Percentiles rank a stretch among this genome's conserved stretches.
These are phyloP conservation scores for Hyperoplus immaculatus DNA, from an alignment of 2,797 vertebrate genomes.

Conservation along the genomic window DNA sequence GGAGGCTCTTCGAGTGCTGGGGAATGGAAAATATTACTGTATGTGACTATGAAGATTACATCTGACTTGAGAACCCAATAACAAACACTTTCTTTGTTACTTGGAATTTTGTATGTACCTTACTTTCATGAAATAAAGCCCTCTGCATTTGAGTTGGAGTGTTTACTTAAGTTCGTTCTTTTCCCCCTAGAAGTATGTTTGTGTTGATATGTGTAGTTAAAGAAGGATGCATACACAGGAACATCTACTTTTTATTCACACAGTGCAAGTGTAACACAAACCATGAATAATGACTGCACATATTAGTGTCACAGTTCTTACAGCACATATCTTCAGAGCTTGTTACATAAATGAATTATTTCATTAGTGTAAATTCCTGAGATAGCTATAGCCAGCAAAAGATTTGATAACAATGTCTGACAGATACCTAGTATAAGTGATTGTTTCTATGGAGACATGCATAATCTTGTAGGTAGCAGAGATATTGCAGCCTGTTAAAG, in stretches of 20 bases:
- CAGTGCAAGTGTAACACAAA: slow-evolving; percentile 1
- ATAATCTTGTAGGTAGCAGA: background rate
- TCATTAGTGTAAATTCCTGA: slow-evolving; percentile 9
- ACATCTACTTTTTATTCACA: slow-evolving; percentile 18
- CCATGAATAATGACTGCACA: background rate
- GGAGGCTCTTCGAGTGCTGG: slow-evolving; percentile 42
- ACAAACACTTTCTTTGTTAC: slow-evolving; percentile 80
- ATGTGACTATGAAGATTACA: slow-evolving; percentile 51
- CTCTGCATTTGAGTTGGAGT: slow-evolving; percentile 80
- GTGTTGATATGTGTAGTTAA: slow-evolving; percentile 30
- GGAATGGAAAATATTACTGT: slow-evolving; percentile 31
- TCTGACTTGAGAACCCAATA: slow-evolving; percentile 68
- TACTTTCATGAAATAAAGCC: slow-evolving; percentile 83
- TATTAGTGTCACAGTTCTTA: background rate
- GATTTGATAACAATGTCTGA: slow-evolving; percentile 5
- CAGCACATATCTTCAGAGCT: background rate
- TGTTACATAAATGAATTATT: background rate
- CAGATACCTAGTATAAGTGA: background rate
- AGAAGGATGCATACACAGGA: background rate
- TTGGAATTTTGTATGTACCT: slow-evolving; percentile 83
- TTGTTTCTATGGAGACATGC: slow-evolving; percentile 7
- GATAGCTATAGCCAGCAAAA: background rate
- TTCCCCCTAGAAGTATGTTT: background rate
- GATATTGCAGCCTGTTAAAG: background rate
- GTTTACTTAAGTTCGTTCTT: background rate